Evolutionary conservation across 2,888 invertebrate genomes (phyloP).

Genomic region (Pomacea canaliculata): DNA sequence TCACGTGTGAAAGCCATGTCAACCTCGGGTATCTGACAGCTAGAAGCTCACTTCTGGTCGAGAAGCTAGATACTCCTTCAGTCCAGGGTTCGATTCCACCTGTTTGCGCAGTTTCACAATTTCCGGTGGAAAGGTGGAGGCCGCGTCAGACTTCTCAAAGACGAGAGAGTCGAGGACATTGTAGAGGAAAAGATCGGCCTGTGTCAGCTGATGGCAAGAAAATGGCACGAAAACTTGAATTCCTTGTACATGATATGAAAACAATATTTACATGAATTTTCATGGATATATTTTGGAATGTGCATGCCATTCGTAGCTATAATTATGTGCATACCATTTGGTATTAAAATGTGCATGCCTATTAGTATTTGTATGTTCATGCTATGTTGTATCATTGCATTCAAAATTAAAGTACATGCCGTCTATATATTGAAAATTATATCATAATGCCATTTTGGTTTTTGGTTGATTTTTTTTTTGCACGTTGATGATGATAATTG

Average conservation of each 20-base stretch:
- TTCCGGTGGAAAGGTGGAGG: constrained; percentile 1
- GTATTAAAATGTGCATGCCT: not conserved
- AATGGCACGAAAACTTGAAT: too few species aligned
- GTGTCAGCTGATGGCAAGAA: not conserved
- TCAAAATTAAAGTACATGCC: too few species aligned
- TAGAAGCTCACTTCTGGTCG: constrained; percentile 5
- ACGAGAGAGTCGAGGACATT: constrained; percentile 12
- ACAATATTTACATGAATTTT: too few species aligned
- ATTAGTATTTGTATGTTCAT: not conserved
- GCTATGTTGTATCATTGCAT: not conserved
- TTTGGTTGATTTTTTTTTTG: too few species aligned
- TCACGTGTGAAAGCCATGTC: too few species aligned
- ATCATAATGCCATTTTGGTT: too few species aligned
- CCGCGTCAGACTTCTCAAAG: constrained; percentile 1
- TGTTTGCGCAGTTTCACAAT: constrained; percentile 12
- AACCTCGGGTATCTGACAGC: too few species aligned
- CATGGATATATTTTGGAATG: too few species aligned
- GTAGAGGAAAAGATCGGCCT: constrained; percentile 20
- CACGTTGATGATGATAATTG: too few species aligned
- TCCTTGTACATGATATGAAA: too few species aligned
- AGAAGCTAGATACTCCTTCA: constrained; percentile 16
- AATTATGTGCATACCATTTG: not conserved
- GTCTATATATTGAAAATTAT: too few species aligned
- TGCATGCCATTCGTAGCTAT: not conserved
- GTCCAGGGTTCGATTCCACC: constrained; percentile 12